Conservation (phyloP, 2,113 vertebrate species). For the Alexandromys fortis region DNA sequence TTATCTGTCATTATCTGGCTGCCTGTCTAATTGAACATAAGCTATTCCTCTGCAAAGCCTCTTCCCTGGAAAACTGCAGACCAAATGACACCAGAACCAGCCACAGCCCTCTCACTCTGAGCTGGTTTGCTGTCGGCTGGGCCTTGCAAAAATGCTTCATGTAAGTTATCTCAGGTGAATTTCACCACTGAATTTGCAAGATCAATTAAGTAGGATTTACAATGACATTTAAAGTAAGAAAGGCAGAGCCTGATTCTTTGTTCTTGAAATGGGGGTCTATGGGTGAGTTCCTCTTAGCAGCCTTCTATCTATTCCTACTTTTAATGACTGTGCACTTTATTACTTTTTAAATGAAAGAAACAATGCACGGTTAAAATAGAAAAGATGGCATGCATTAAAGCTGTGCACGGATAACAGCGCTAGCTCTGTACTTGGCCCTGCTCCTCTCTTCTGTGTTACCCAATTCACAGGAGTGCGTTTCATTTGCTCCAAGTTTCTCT, state of each 20-base stretch:
- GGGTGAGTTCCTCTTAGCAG: not conserved
- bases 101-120: not conserved
- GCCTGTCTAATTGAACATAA: not conserved
- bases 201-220: conserved; percentile 67
- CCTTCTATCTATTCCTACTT: conserved; percentile 12
- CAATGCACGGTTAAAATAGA: not conserved
- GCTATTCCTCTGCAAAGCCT: conserved; percentile 2
- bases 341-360: conserved; percentile 47
- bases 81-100: not conserved
- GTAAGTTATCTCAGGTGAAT: conserved; percentile 47
- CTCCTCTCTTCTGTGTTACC: not conserved
- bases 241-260: conserved; percentile 24
- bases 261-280: conserved; percentile 4
- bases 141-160: not conserved
- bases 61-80: not conserved
- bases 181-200: conserved; percentile 23
- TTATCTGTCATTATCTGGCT: not conserved
- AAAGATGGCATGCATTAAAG: not conserved
- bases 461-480: not conserved
- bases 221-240: not conserved
- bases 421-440: not conserved
- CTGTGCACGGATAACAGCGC: not conserved
- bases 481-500: not conserved
- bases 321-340: not conserved
- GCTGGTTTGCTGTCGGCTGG: not conserved